phyloP scores from a whole-genome alignment of 2,797 vertebrate species.

The Aldrovandia affinis region DNA sequence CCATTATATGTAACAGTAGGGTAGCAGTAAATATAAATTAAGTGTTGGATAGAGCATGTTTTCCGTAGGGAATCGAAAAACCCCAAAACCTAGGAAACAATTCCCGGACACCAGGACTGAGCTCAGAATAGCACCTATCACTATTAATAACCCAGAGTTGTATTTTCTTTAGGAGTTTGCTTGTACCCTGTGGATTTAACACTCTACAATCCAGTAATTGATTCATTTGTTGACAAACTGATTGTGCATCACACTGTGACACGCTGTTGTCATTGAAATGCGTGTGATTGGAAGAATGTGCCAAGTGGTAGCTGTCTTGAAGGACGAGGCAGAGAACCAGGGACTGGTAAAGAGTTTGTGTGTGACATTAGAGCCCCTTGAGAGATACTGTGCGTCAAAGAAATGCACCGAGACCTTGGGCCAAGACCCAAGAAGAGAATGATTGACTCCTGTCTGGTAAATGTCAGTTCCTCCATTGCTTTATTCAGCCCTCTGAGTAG shows the following conservation, averaged over 20 bases:
- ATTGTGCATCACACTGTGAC: not conserved
- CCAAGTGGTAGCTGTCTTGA: not conserved
- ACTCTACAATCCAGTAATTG: no score
- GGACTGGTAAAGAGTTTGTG: not conserved
- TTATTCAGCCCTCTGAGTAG: conserved; percentile 61
- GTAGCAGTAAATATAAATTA: no score
- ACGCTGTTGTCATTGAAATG: not conserved
- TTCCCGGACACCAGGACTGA: no score
- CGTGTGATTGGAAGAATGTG: not conserved
- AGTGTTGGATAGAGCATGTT: no score
- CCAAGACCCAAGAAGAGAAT: conserved; percentile 38
- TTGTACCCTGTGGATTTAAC: no score
- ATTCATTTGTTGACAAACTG: not conserved
- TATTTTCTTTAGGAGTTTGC: no score
- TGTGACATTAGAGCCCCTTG: not conserved
- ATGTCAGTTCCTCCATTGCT: conserved; percentile 53
- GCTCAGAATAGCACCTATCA: no score
- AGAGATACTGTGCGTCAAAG: not conserved
- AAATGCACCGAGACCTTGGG: conserved; percentile 20
- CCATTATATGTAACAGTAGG: no score
- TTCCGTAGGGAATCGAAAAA: no score
- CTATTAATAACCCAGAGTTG: no score
- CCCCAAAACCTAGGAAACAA: no score
- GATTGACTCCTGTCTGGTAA: conserved; percentile 39
- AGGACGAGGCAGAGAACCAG: not conserved